These are phyloP conservation scores for Triplophysa rosa DNA, from an alignment of 2,113 vertebrate species.

Conservation along the genomic window DNA sequence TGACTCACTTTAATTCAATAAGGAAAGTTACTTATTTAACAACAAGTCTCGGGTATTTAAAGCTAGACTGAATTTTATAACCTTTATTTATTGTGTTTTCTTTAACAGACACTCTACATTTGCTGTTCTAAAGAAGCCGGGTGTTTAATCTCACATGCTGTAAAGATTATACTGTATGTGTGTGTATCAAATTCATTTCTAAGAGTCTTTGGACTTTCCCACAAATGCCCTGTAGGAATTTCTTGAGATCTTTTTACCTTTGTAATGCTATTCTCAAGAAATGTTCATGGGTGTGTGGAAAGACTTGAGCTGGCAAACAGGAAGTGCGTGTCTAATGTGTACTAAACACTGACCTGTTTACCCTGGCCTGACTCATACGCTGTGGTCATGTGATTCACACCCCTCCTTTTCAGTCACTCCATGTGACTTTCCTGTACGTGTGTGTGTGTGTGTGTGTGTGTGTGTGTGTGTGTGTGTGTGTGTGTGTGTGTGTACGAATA, in stretches of 20 bases:
- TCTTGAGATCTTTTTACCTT: not conserved
- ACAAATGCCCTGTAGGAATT: not conserved
- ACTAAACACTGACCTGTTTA: conserved; percentile 20
- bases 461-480: not conserved
- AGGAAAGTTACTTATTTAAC: conserved; percentile 31
- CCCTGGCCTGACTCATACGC: not conserved
- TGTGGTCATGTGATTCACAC: not conserved
- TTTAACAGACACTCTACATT: too few species aligned
- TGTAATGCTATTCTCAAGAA: not conserved
- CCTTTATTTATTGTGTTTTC: too few species aligned
- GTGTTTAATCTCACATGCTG: too few species aligned
- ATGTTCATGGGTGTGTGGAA: not conserved
- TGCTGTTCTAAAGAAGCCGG: too few species aligned
- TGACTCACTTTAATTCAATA: not conserved
- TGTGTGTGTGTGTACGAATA: not conserved
- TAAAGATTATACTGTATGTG: too few species aligned
- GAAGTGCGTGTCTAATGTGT: not conserved
- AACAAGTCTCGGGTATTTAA: not conserved
- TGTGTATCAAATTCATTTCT: not conserved
- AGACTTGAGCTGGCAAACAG: not conserved
- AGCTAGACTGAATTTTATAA: not conserved
- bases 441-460: not conserved
- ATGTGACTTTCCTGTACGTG: not conserved
- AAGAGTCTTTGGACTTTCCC: not conserved
- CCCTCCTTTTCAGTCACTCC: not conserved